These are phyloP conservation scores for Eptatretus burgeri DNA, from an alignment of 2,113 vertebrate genomes.

Conservation along the genomic window DNA sequence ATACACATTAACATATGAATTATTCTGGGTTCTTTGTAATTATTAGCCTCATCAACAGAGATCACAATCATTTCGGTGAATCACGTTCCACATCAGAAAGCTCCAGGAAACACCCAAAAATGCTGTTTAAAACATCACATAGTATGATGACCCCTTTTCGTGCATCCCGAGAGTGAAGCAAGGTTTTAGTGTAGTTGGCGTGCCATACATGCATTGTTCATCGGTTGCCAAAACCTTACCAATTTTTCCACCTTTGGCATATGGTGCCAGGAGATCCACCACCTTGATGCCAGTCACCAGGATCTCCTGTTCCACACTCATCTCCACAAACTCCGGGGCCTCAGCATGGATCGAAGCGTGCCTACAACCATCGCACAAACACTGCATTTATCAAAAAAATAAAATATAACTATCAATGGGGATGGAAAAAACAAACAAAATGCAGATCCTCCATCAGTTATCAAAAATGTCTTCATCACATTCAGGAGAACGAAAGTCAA, in stretches of 20 bases:
- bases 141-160: no score
- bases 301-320: slow-evolving; percentile 97
- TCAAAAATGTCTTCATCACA: neutral
- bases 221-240: slow-evolving; percentile 22
- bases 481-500: slow-evolving; percentile 4
- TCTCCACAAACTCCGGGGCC: slow-evolving; percentile 74
- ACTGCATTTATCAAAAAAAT: neutral
- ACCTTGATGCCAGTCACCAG: slow-evolving; percentile 94
- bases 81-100: no score
- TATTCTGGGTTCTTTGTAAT: no score
- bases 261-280: slow-evolving; percentile 77
- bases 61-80: no score
- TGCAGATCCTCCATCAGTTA: neutral
- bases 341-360: slow-evolving; percentile 82
- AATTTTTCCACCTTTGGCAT: slow-evolving; percentile 90
- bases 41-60: no score
- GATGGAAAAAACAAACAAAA: neutral
- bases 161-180: no score
- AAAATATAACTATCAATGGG: neutral
- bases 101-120: no score
- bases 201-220: no score
- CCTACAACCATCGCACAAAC: slow-evolving; percentile 16
- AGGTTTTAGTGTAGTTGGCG: no score
- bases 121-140: no score
- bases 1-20: no score